phyloP scores from a whole-genome alignment of 2,113 vertebrate genomes.

The Noturus placidus region DNA sequence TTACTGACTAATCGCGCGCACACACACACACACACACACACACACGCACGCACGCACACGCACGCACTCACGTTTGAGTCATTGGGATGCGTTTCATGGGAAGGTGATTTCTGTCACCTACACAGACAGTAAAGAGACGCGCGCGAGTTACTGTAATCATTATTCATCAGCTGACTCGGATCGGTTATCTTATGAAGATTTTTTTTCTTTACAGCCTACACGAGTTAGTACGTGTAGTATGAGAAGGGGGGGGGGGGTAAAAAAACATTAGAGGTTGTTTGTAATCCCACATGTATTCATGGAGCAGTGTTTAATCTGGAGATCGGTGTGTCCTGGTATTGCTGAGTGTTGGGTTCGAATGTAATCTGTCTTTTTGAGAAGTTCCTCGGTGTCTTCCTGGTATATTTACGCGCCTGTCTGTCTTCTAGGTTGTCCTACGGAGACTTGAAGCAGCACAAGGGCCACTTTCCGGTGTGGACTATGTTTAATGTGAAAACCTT shows the following conservation, averaged over 20 bases:
- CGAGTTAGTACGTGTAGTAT: neutral
- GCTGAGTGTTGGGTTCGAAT: neutral
- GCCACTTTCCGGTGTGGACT: neutral
- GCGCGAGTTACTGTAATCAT: constrained; percentile 41
- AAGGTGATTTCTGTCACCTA: constrained; percentile 51
- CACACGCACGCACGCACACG: neutral
- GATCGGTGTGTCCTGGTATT: no score
- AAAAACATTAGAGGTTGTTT: no score
- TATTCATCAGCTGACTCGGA: constrained; percentile 32
- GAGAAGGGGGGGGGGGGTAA: neutral
- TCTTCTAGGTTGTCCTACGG: constrained; percentile 15
- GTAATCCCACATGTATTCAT: no score
- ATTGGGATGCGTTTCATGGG: constrained; percentile 51
- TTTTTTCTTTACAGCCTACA: neutral
- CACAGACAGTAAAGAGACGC: constrained; percentile 40
- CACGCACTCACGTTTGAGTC: constrained; percentile 44
- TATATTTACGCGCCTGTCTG: neutral
- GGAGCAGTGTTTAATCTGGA: neutral
- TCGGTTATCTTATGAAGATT: neutral
- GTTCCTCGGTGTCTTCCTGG: neutral
- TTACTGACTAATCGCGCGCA: constrained; percentile 49
- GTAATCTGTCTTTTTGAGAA: neutral
- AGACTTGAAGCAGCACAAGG: neutral
- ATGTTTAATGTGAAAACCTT: constrained; percentile 6
- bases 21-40: constrained; percentile 33